phyloP scores from a whole-genome alignment of 1,140 invertebrate species.

The Adelges cooleyi region DNA sequence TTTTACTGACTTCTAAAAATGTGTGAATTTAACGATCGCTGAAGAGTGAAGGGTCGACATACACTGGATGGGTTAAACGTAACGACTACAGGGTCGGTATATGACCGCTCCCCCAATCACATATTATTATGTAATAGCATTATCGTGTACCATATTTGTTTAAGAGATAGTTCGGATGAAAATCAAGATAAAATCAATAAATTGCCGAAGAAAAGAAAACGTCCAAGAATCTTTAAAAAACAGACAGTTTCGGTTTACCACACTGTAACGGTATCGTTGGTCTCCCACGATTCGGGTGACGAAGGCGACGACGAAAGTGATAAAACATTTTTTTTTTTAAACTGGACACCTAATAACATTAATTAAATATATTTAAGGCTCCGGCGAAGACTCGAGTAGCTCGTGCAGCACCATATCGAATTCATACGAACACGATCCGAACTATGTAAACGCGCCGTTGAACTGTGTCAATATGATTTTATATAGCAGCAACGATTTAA shows the following conservation, averaged over 20 bases:
- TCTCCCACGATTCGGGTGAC: not conserved
- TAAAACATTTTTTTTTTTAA: no score
- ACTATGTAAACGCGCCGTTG: not conserved
- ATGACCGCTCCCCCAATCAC: no score
- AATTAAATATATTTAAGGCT: not conserved
- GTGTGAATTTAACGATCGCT: no score
- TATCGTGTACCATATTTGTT: no score
- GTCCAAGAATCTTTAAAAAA: not conserved
- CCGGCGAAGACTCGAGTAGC: not conserved
- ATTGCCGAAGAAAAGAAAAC: not conserved
- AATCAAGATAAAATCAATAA: no score
- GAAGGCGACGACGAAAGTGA: slow-evolving; percentile 5
- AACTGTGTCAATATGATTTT: not conserved
- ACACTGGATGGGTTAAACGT: no score
- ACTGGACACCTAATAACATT: not conserved
- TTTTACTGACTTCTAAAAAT: no score
- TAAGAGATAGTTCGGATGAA: not conserved
- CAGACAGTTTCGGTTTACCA: not conserved
- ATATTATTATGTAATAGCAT: no score
- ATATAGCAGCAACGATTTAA: not conserved
- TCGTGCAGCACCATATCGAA: not conserved
- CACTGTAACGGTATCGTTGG: no score
- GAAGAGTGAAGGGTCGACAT: no score
- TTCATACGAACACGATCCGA: slow-evolving; percentile 8
- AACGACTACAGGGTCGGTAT: no score